Evolutionary conservation across 2,888 invertebrate genomes (phyloP).

Genomic region (Leptura quadrifasciata): DNA sequence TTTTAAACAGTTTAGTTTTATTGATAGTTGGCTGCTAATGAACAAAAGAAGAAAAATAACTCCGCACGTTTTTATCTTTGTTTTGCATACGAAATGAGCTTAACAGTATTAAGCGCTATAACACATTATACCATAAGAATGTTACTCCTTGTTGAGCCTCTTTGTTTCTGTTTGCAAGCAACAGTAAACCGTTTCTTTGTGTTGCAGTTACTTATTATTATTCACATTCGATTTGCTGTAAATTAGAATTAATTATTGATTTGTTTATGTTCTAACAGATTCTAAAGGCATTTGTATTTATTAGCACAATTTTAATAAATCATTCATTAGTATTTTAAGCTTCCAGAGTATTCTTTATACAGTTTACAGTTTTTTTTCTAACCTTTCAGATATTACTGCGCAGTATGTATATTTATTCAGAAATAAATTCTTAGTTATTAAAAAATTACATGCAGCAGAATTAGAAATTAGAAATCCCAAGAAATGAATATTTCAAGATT

Average conservation of each 20-base stretch:
- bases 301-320: background rate
- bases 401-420: too few species aligned
- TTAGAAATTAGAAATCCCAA: too few species aligned
- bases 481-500: too few species aligned
- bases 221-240: background rate
- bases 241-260: background rate
- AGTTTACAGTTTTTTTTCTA: too few species aligned
- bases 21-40: constrained; percentile 17
- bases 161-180: constrained; percentile 25
- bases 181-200: constrained; percentile 8
- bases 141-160: constrained; percentile 45
- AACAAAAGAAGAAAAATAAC: constrained; percentile 32
- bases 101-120: constrained; percentile 36
- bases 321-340: background rate
- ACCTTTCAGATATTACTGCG: too few species aligned
- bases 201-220: background rate
- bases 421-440: too few species aligned
- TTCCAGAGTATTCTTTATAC: background rate
- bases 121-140: constrained; percentile 33
- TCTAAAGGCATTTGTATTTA: background rate
- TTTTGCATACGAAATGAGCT: constrained; percentile 40
- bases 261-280: background rate
- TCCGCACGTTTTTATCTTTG: constrained; percentile 29
- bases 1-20: constrained; percentile 25
- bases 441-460: too few species aligned